Percentiles rank a stretch among this genome's conserved stretches.
Conservation (phyloP, 2,888 invertebrate genomes). For the Unio delphinus region DNA sequence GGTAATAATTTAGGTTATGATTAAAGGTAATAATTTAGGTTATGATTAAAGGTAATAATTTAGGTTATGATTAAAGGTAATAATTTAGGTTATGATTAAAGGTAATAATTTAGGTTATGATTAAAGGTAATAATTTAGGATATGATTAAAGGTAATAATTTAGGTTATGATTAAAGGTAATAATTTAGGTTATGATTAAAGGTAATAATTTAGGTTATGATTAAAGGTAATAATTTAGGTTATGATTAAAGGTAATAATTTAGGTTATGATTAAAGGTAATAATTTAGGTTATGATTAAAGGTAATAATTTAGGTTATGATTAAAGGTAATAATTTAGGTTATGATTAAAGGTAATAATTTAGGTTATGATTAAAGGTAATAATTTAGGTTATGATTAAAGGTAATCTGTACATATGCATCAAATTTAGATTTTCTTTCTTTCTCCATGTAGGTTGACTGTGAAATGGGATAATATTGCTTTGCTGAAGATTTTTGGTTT, state of each 20-base stretch:
- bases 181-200: slow-evolving; percentile 7
- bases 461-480: too few species aligned
- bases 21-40: too few species aligned
- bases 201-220: not conserved
- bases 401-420: not conserved
- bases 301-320: not conserved
- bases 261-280: slow-evolving; percentile 7
- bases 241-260: slow-evolving; percentile 8
- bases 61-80: slow-evolving; percentile 10
- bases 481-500: not conserved
- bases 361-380: slow-evolving; percentile 2
- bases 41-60: too few species aligned
- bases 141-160: too few species aligned
- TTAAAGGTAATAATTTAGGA: too few species aligned
- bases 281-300: slow-evolving; percentile 4
- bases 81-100: too few species aligned
- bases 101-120: not conserved
- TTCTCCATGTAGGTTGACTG: too few species aligned
- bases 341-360: slow-evolving; percentile 8
- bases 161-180: slow-evolving; percentile 10
- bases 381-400: slow-evolving; percentile 7
- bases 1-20: not conserved
- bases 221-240: slow-evolving; percentile 7
- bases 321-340: slow-evolving; percentile 7
- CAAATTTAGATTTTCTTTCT: not conserved